phyloP scores from a whole-genome alignment of 1,140 invertebrate species.

The Oppia nitens region DNA sequence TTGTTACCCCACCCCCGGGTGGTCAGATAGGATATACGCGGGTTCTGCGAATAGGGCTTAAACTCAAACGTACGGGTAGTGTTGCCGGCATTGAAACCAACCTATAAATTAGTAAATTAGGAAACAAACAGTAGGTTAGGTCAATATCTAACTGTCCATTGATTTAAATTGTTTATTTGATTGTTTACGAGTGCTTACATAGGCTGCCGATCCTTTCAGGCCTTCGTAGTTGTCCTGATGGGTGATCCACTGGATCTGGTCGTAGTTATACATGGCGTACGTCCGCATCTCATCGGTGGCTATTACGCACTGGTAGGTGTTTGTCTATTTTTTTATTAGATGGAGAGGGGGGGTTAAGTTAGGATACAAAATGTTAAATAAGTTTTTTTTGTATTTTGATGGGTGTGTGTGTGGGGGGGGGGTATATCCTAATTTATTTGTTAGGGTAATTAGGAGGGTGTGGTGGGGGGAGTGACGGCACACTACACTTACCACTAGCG shows the following conservation, averaged over 20 bases:
- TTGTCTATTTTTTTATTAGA: too few species aligned
- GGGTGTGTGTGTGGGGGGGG: too few species aligned
- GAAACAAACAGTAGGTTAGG: background rate
- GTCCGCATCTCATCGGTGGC: slow-evolving; percentile 84
- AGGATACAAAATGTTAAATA: too few species aligned
- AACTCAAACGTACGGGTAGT: slow-evolving; percentile 77
- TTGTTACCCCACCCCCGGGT: slow-evolving; percentile 68
- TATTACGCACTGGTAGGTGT: slow-evolving; percentile 82
- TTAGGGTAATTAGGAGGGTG: too few species aligned
- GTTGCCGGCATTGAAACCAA: slow-evolving; percentile 90
- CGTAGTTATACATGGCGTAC: slow-evolving; percentile 86
- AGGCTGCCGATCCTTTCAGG: slow-evolving; percentile 68
- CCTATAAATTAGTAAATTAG: slow-evolving; percentile 6
- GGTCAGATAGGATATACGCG: slow-evolving; percentile 60
- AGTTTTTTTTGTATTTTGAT: too few species aligned
- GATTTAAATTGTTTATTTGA: background rate
- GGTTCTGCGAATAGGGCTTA: slow-evolving; percentile 68
- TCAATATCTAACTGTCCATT: background rate
- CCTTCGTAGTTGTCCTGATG: slow-evolving; percentile 59
- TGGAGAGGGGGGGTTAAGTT: too few species aligned
- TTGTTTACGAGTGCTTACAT: slow-evolving; percentile 39
- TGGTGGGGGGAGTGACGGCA: too few species aligned
- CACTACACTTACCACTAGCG: slow-evolving; percentile 6
- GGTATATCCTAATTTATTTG: too few species aligned
- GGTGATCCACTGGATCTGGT: slow-evolving; percentile 68